phyloP scores from a whole-genome alignment of 2,888 invertebrate species.

The Piscicola geometra region DNA sequence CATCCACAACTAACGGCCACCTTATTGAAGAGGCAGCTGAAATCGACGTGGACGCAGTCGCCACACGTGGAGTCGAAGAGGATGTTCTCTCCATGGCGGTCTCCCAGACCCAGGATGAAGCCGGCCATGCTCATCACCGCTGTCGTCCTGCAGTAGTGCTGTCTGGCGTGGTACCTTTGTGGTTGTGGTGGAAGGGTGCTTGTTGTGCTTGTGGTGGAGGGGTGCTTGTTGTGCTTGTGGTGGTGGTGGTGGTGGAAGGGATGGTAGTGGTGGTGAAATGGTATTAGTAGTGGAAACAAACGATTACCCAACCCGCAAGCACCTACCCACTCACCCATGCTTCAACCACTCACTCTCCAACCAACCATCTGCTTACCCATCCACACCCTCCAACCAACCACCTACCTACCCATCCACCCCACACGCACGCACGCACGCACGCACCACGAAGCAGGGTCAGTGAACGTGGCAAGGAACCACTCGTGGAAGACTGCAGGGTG shows the following conservation, averaged over 20 bases:
- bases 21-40: conserved; percentile 93
- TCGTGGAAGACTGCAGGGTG: conserved; percentile 80
- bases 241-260: too few species aligned
- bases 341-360: too few species aligned
- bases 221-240: too few species aligned
- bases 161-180: conserved; percentile 81
- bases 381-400: too few species aligned
- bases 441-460: conserved; percentile 81
- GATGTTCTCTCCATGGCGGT: conserved; percentile 84
- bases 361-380: background rate
- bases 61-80: conserved; percentile 85
- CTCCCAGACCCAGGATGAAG: conserved; percentile 57
- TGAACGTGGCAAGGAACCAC: conserved; percentile 84
- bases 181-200: background rate
- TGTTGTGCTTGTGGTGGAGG: background rate
- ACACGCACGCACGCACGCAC: conserved; percentile 29
- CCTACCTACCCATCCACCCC: too few species aligned
- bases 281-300: too few species aligned
- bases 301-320: too few species aligned
- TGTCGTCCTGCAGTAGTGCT: conserved; percentile 81
- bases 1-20: too few species aligned
- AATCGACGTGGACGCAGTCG: conserved; percentile 93
- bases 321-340: too few species aligned
- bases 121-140: conserved; percentile 82
- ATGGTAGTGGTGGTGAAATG: too few species aligned